A percentile compares a stretch with the other conserved stretches of the same genome.
phyloP scores from a whole-genome alignment of 2,797 vertebrate species.

The Sebastes taczanowskii region DNA sequence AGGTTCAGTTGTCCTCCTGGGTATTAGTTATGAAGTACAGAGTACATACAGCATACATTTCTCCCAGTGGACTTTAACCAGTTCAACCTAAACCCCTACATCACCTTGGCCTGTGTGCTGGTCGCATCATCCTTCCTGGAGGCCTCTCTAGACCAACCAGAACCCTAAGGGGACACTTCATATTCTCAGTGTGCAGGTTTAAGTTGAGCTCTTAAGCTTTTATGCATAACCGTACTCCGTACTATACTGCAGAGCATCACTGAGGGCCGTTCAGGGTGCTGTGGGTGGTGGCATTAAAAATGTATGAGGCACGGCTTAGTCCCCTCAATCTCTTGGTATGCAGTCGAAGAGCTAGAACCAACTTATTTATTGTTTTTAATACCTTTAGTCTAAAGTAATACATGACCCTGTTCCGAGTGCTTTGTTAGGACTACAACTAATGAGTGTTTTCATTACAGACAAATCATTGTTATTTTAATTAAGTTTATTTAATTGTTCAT shows the following conservation, averaged over 20 bases:
- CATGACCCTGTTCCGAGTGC: background rate
- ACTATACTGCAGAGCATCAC: constrained; percentile 17
- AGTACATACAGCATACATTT: background rate
- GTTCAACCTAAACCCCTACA: background rate
- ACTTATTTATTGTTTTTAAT: constrained; percentile 19
- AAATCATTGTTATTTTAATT: background rate
- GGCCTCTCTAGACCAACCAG: constrained; percentile 12
- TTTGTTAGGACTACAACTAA: background rate
- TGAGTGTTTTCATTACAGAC: background rate
- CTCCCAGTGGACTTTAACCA: background rate
- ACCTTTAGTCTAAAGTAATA: background rate
- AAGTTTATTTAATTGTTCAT: background rate
- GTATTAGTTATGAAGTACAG: background rate
- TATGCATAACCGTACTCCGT: constrained; percentile 6
- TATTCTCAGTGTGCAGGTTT: constrained; percentile 21
- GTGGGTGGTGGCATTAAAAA: constrained; percentile 39
- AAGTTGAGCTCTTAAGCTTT: constrained; percentile 35
- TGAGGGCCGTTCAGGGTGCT: background rate
- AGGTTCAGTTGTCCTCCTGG: background rate
- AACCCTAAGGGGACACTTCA: constrained; percentile 35
- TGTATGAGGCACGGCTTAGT: constrained; percentile 31
- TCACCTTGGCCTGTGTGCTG: background rate
- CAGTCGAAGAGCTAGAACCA: background rate
- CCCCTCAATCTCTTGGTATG: background rate
- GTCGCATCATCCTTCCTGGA: constrained; percentile 22